Evolutionary conservation across 2,113 vertebrate species (phyloP).

Genomic region (Typhlomys cinereus): DNA sequence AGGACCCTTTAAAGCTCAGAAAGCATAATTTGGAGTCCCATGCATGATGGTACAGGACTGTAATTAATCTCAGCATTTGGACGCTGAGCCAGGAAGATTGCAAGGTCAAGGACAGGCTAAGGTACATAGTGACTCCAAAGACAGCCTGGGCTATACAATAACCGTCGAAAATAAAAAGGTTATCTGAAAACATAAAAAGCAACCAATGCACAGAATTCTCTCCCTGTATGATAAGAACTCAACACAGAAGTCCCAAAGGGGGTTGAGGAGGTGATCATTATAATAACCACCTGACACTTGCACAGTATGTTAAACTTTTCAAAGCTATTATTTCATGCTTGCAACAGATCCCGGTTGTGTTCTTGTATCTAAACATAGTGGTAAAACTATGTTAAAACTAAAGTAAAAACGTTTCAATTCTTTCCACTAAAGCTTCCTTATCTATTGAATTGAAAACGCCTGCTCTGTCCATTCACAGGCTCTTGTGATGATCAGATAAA

Average conservation of each 20-base stretch:
- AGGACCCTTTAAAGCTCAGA: not conserved
- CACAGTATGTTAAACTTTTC: conserved; percentile 36
- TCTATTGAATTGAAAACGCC: conserved; percentile 30
- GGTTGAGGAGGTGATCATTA: not conserved
- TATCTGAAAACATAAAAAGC: conserved; percentile 43
- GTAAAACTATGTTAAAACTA: conserved; percentile 10
- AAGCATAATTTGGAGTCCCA: not conserved
- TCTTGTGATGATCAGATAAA: conserved; percentile 29
- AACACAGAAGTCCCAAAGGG: conserved; percentile 29
- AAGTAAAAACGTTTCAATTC: conserved; percentile 42
- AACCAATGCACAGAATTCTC: conserved; percentile 22
- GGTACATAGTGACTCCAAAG: not conserved
- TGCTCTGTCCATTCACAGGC: not conserved
- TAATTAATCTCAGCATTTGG: not conserved
- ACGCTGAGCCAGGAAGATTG: not conserved
- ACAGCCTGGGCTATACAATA: not conserved
- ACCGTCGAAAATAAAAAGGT: not conserved
- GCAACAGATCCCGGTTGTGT: conserved; percentile 9
- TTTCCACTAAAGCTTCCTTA: conserved; percentile 9
- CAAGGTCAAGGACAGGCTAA: not conserved
- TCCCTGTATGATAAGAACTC: not conserved
- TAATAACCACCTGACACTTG: conserved; percentile 14
- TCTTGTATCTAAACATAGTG: conserved; percentile 46
- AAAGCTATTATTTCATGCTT: conserved; percentile 45
- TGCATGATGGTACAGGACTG: not conserved